Conservation (phyloP, 2,113 vertebrate species). For the Myotis davidii region DNA sequence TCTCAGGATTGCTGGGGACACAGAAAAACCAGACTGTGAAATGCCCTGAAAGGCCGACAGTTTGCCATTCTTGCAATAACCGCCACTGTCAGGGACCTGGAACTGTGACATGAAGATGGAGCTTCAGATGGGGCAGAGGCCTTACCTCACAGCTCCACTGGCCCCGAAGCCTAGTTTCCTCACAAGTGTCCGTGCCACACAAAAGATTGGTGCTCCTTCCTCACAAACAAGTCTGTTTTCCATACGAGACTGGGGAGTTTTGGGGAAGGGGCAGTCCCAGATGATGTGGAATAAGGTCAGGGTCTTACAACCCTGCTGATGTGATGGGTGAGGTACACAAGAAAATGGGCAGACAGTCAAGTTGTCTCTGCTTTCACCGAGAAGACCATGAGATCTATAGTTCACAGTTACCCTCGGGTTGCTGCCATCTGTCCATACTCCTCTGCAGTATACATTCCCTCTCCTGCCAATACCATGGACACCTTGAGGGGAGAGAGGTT, state of each 20-base stretch:
- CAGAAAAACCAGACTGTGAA: background rate
- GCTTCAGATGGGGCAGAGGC: no score
- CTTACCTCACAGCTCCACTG: background rate
- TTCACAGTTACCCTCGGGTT: background rate
- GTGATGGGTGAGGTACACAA: background rate
- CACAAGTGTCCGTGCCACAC: accelerated
- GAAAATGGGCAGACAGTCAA: background rate
- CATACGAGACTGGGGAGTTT: background rate
- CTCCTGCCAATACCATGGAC: background rate
- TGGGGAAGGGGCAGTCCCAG: background rate
- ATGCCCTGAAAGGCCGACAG: background rate
- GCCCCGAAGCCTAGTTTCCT: background rate
- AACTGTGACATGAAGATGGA: accelerated
- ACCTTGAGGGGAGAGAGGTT: background rate
- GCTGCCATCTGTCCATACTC: background rate
- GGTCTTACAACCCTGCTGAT: background rate
- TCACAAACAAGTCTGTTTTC: background rate
- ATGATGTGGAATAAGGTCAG: background rate
- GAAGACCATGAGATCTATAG: background rate
- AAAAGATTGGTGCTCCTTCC: background rate
- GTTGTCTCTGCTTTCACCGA: background rate
- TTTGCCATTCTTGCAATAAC: background rate
- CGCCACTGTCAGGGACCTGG: background rate
- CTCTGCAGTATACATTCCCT: background rate
- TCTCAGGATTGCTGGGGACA: background rate